phyloP scores from a whole-genome alignment of 53 echinoderm and acorn worm genomes.

The Arbacia lixula region DNA sequence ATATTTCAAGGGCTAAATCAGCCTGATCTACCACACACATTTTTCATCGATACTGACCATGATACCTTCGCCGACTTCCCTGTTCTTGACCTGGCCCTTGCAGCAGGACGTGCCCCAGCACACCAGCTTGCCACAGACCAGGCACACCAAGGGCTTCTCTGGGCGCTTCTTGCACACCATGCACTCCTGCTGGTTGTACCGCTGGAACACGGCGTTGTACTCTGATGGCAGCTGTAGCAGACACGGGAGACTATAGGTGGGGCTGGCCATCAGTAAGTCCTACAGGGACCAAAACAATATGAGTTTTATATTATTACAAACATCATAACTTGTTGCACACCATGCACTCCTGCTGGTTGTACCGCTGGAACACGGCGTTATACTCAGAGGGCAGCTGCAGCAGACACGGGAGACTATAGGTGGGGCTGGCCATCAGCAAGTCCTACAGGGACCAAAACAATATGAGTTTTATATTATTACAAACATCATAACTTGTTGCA shows the following conservation, averaged over 20 bases:
- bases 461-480: no score
- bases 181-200: constrained; percentile 80
- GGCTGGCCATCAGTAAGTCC: constrained; percentile 77
- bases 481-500: no score
- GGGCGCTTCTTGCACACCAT: constrained; percentile 65
- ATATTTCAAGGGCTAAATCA: no score
- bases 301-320: no score
- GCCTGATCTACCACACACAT: no score
- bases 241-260: constrained; percentile 75
- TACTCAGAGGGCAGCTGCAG: constrained; percentile 80
- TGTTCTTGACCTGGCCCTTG: constrained; percentile 29
- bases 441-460: no score
- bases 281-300: no score
- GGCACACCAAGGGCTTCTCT: constrained; percentile 78
- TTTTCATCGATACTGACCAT: no score
- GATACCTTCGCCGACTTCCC: constrained; percentile 65
- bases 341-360: constrained; percentile 72
- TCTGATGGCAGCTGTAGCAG: constrained; percentile 79
- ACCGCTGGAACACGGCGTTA: constrained; percentile 83
- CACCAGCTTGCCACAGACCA: constrained; percentile 87
- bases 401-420: constrained; percentile 77
- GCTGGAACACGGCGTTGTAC: constrained; percentile 83
- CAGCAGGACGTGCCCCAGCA: constrained; percentile 82
- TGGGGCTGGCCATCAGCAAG: constrained; percentile 77
- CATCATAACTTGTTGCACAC: constrained; percentile 66